These are phyloP conservation scores for Pagrus major DNA, from an alignment of 2,113 vertebrate genomes.

Conservation along the genomic window DNA sequence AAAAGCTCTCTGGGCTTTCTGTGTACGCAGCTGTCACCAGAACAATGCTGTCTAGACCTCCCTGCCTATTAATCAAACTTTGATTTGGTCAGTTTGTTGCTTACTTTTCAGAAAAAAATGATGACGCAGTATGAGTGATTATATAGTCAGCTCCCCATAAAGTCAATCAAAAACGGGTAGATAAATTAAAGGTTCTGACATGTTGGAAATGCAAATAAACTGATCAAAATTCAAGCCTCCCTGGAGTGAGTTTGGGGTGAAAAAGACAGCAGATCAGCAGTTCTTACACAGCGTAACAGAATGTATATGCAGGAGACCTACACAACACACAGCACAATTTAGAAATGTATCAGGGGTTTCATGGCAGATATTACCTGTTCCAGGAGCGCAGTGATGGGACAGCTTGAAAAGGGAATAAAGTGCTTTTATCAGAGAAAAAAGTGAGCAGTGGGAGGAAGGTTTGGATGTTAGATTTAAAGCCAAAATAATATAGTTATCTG, in stretches of 20 bases:
- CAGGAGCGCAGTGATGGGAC: conserved; percentile 33
- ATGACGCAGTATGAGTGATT: conserved; percentile 64
- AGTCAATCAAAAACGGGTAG: conserved; percentile 68
- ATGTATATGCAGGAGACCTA: conserved; percentile 59
- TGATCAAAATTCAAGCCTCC: conserved; percentile 72
- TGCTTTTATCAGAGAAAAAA: conserved; percentile 39
- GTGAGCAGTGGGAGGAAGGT: conserved; percentile 37
- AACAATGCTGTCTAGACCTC: conserved; percentile 49
- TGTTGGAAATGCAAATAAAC: conserved; percentile 72
- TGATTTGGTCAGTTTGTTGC: conserved; percentile 74
- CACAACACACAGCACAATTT: conserved; percentile 54
- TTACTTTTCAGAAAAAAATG: conserved; percentile 69
- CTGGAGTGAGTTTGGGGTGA: conserved; percentile 42
- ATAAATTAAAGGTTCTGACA: conserved; percentile 73
- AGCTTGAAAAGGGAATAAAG: conserved; percentile 55
- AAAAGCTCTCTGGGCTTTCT: conserved; percentile 34
- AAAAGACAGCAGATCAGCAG: conserved; percentile 68
- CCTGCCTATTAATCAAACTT: conserved; percentile 65
- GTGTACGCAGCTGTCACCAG: conserved; percentile 62
- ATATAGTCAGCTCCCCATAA: conserved; percentile 60
- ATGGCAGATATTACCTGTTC: conserved; percentile 34
- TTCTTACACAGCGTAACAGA: conserved; percentile 50
- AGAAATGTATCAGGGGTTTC: conserved; percentile 51
- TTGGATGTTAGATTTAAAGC: conserved; percentile 54
- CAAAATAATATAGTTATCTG: conserved; percentile 61